Evolutionary conservation across 2,797 vertebrate genomes (phyloP), one percentile per base, ranked within the genome.

Genomic region (Sciaenops ocellatus): DNA sequence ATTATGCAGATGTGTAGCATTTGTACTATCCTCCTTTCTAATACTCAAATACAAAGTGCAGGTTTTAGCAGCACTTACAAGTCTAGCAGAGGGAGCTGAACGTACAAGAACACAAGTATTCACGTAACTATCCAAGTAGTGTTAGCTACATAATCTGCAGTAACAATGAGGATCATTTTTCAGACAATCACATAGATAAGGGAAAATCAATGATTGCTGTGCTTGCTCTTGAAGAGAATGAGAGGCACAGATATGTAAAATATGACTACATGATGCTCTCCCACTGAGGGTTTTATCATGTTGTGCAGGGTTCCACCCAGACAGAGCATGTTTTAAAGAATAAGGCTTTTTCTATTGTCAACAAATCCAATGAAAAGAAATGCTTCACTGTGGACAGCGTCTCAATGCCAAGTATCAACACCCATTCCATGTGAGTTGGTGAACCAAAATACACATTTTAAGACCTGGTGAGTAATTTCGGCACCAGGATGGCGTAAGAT

Each of bases 1-100:
- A 50, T 64, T 56, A 57, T 50, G 54, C 52, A 51, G 55, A 79
- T 78, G 48, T 64, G 18, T 55, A 73, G 46, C 69, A 78, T 63
- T 30, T 56, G 24, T 63, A 20, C 6, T 2, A 65, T 38, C 22
- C 67, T 50, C 59, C 44, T 76, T 38, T 30, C 38, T 65, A 41
- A 76, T 0, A 42, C 20, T 82, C 5, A 9, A 50, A 73, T 60
- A 30, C 20, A 69, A 47, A 76, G 22, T 1, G 18, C 48, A 66
- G 48, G 42, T 62, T 60, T 71, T 28, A 79, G 44, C 7, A 20
- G 48, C 47, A 4, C 47, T 47, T 15, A 18, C 59, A 52, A 55
- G 46, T 65, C 46, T 50, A 42, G 57, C 41, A 51, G 52, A 75
- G 20, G 18, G 46, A 82, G 52, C 10, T 16, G n/a, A 10, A 42